These are phyloP conservation scores for Motacilla tschutschensis DNA, from an alignment of 2,113 vertebrate species.

Conservation along the genomic window DNA sequence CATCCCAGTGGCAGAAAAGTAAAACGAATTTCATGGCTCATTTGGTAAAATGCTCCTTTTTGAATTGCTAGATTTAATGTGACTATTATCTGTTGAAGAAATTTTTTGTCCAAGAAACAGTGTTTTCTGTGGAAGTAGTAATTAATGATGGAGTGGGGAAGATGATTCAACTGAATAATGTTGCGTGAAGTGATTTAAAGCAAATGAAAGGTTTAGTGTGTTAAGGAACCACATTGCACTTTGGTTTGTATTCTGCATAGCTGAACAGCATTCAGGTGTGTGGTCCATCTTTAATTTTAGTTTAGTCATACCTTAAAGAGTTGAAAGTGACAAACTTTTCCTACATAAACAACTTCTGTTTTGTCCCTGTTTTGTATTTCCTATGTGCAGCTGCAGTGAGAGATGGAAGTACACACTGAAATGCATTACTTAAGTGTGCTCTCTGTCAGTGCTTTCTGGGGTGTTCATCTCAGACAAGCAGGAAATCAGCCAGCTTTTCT, in stretches of 20 bases:
- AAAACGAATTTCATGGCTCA: constrained; percentile 43
- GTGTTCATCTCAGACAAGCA: background rate
- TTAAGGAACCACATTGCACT: background rate
- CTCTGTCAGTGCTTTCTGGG: background rate
- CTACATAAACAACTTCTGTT: background rate
- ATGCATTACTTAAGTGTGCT: background rate
- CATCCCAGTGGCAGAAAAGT: constrained; percentile 15
- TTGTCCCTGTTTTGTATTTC: background rate
- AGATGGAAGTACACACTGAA: background rate
- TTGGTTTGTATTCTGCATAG: background rate
- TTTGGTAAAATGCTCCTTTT: constrained; percentile 29
- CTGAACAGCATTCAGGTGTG: background rate
- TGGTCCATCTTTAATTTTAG: background rate
- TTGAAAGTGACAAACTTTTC: background rate
- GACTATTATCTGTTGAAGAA: constrained; percentile 20
- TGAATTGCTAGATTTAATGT: constrained; percentile 18
- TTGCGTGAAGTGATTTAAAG: background rate
- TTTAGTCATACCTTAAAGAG: background rate
- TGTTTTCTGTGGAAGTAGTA: background rate
- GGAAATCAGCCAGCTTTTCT: background rate
- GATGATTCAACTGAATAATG: background rate
- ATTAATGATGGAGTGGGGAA: background rate
- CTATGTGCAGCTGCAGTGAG: background rate
- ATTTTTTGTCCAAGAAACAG: background rate
- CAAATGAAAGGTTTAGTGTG: background rate